These are phyloP conservation scores for Drosophila diplacantha DNA, from an alignment of 2,888 invertebrate genomes.

Conservation along the genomic window DNA sequence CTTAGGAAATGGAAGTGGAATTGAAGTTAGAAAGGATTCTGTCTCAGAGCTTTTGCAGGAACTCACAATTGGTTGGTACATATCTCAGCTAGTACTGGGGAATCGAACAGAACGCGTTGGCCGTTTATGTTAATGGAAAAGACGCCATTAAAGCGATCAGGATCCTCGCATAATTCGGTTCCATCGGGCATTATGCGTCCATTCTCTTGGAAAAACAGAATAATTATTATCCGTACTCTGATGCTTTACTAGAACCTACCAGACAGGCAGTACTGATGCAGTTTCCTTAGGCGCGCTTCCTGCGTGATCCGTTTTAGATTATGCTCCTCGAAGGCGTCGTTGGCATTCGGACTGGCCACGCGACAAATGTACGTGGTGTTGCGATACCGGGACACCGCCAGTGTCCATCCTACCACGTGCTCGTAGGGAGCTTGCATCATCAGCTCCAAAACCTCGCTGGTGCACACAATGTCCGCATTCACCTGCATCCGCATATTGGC, in stretches of 20 bases:
- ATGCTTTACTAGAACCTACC: not conserved
- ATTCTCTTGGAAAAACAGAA: conserved; percentile 6
- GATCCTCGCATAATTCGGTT: not conserved
- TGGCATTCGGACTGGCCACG: not conserved
- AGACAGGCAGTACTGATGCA: conserved; percentile 32
- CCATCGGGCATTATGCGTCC: not conserved
- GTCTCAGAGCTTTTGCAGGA: rapidly evolving
- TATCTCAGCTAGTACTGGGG: conserved; percentile 45
- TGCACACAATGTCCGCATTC: conserved; percentile 49
- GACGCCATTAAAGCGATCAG: conserved; percentile 39
- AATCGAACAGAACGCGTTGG: conserved; percentile 43
- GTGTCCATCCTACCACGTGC: conserved; percentile 36
- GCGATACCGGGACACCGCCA: conserved; percentile 41
- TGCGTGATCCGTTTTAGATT: not conserved
- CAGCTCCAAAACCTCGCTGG: conserved; percentile 39
- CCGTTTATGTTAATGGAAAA: conserved; percentile 38
- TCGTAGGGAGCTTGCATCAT: conserved; percentile 56
- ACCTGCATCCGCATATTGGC: not conserved
- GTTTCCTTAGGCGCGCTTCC: conserved; percentile 12
- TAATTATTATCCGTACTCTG: rapidly evolving
- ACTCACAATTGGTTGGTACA: conserved; percentile 18
- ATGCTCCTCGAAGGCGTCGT: conserved; percentile 3
- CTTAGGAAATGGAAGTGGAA: not conserved
- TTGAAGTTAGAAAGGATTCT: not conserved
- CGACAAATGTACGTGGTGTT: conserved; percentile 51